A percentile compares a stretch with the other conserved stretches of the same genome.
Evolutionary conservation across 1,140 invertebrate genomes (phyloP).

Genomic region (Nasonia vitripennis): DNA sequence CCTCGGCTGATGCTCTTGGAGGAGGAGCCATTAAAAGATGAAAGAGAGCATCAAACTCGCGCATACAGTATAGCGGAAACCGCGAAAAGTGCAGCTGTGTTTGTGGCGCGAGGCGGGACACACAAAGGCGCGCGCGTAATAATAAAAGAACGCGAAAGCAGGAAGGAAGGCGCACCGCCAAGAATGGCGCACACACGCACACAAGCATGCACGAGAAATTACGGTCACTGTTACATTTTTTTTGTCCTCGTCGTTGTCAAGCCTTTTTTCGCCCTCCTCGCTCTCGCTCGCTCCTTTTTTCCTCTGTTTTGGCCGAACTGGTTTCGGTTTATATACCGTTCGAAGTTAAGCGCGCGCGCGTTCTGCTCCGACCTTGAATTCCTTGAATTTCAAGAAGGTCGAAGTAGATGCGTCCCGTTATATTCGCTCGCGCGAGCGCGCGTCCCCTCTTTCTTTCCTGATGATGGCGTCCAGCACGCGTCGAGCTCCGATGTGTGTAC

Average conservation of each 20-base stretch:
- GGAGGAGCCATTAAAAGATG: slow-evolving; percentile 45
- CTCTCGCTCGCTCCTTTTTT: slow-evolving; percentile 26
- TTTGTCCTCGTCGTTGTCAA: background rate
- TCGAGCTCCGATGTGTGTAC: background rate
- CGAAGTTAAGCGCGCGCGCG: slow-evolving; percentile 46
- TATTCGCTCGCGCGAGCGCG: slow-evolving; percentile 26
- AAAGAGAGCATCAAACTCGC: slow-evolving; percentile 23
- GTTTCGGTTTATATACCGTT: slow-evolving; percentile 47
- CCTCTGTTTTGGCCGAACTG: slow-evolving; percentile 43
- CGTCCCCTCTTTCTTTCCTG: slow-evolving; percentile 2
- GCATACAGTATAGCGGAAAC: background rate
- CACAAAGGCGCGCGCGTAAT: slow-evolving; percentile 9
- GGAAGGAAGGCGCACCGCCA: slow-evolving; percentile 14
- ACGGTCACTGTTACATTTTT: slow-evolving; percentile 53
- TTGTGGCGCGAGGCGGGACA: background rate
- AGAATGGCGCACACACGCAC: slow-evolving; percentile 16
- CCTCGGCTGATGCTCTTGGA: background rate
- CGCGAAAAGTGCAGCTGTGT: slow-evolving; percentile 34
- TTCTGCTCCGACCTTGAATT: slow-evolving; percentile 57
- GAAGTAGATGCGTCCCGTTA: slow-evolving; percentile 52
- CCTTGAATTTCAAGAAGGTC: slow-evolving; percentile 60
- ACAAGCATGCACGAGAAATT: slow-evolving; percentile 22
- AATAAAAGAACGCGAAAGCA: slow-evolving; percentile 25
- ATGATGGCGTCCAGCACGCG: background rate
- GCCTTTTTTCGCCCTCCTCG: background rate